Conservation (phyloP, 2,888 invertebrate species). For the Rhingia rostrata region DNA sequence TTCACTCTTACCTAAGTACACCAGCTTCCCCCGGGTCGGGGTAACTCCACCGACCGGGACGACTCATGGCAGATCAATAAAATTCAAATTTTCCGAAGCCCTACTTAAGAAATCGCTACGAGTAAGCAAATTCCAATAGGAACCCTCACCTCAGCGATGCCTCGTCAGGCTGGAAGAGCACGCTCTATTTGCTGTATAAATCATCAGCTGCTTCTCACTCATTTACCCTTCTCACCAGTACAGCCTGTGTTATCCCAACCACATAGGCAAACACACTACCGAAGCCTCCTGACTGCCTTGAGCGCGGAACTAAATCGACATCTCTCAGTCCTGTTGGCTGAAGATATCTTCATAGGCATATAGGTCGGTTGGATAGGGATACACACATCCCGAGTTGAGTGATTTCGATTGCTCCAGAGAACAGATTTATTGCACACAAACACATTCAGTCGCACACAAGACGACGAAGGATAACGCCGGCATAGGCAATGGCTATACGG, state of each 20-base stretch:
- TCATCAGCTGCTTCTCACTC: constrained; percentile 68
- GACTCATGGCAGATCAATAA: constrained; percentile 67
- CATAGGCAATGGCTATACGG: neutral
- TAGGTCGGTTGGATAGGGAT: constrained; percentile 63
- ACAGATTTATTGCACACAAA: constrained; percentile 71
- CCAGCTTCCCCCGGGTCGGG: constrained; percentile 2
- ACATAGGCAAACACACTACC: neutral
- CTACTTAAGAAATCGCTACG: constrained; percentile 70
- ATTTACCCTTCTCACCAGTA: constrained; percentile 20
- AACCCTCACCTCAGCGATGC: neutral
- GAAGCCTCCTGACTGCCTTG: constrained; percentile 43
- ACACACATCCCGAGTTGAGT: constrained; percentile 67
- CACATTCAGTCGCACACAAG: neutral
- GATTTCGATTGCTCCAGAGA: constrained; percentile 69
- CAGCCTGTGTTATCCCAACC: neutral
- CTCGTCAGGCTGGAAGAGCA: constrained; percentile 25
- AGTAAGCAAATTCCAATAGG: constrained; percentile 62
- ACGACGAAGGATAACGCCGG: neutral
- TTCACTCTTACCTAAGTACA: constrained; percentile 49
- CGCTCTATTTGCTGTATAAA: constrained; percentile 74
- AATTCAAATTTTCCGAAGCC: constrained; percentile 71
- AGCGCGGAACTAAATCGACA: constrained; percentile 71
- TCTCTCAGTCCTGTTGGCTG: constrained; percentile 69
- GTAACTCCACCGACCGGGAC: constrained; percentile 21
- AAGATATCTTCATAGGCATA: constrained; percentile 72